These are phyloP conservation scores for Druon quercuslanigerum DNA, from an alignment of 1,140 invertebrate species.

Conservation along the genomic window DNA sequence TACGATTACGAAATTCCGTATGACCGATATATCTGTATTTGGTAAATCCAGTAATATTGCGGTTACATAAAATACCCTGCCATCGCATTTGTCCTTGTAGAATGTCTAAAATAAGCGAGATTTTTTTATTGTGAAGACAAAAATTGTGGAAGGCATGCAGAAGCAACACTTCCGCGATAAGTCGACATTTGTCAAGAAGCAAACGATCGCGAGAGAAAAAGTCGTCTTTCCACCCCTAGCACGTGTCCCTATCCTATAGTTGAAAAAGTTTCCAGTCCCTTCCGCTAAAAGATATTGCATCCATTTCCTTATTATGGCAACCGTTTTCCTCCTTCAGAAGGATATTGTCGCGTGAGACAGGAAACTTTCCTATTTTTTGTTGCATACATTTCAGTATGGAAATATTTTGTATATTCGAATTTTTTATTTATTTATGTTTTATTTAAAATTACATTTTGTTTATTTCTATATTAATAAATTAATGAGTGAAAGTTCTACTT, in stretches of 20 bases:
- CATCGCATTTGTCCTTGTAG: conserved; percentile 15
- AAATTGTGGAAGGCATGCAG: neutral
- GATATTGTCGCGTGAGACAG: neutral
- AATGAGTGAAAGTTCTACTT: too few species aligned
- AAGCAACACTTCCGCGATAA: conserved; percentile 20
- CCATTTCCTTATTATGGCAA: conserved; percentile 20
- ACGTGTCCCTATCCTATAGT: neutral
- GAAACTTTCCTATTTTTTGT: neutral
- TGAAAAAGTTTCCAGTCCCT: conserved; percentile 17
- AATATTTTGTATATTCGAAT: too few species aligned
- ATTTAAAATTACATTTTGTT: too few species aligned
- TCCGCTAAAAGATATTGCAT: conserved; percentile 25
- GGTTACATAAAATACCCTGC: neutral
- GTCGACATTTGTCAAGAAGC: conserved; percentile 14
- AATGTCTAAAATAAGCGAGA: neutral
- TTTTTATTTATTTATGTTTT: too few species aligned
- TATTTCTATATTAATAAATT: too few species aligned
- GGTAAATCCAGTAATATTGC: conserved; percentile 5
- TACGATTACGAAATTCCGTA: conserved; percentile 2
- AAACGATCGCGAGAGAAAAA: neutral
- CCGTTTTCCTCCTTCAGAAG: neutral
- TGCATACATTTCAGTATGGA: neutral
- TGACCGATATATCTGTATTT: neutral
- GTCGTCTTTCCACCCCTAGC: neutral
- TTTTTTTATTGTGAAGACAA: neutral